phyloP scores from a whole-genome alignment of 1,140 invertebrate genomes.

The Rhagoletis zephyria region DNA sequence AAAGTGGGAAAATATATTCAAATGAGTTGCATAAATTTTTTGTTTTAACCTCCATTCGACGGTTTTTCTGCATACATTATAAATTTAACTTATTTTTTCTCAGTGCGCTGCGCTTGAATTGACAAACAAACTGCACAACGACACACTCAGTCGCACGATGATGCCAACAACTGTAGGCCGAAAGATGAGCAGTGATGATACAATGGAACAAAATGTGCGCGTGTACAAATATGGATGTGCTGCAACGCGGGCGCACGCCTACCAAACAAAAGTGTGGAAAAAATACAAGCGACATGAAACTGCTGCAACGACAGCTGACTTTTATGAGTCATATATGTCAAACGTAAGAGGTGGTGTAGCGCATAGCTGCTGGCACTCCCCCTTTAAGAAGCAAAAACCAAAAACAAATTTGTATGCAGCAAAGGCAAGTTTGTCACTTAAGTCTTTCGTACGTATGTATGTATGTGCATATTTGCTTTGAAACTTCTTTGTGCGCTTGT shows the following conservation, averaged over 20 bases:
- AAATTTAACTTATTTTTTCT: background rate
- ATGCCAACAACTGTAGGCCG: conserved; percentile 12
- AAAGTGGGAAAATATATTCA: conserved; percentile 15
- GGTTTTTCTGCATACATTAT: background rate
- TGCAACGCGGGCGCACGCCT: background rate
- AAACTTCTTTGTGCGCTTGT: background rate
- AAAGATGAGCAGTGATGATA: conserved; percentile 22
- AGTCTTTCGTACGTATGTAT: background rate
- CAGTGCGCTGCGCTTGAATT: background rate
- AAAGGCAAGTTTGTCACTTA: conserved; percentile 19
- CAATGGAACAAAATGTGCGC: background rate
- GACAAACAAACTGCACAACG: background rate
- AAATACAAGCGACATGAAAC: background rate
- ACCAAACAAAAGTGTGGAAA: background rate
- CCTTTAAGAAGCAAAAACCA: background rate
- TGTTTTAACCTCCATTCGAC: background rate
- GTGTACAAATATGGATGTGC: background rate
- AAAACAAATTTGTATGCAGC: background rate
- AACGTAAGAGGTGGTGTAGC: background rate
- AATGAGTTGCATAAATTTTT: conserved; percentile 29
- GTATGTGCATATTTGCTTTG: background rate
- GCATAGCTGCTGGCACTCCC: background rate
- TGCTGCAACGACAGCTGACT: background rate
- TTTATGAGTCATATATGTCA: background rate
- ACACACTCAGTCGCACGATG: background rate